Evolutionary conservation across 2,797 vertebrate species (phyloP).

Genomic region (Ciconia nigra): DNA sequence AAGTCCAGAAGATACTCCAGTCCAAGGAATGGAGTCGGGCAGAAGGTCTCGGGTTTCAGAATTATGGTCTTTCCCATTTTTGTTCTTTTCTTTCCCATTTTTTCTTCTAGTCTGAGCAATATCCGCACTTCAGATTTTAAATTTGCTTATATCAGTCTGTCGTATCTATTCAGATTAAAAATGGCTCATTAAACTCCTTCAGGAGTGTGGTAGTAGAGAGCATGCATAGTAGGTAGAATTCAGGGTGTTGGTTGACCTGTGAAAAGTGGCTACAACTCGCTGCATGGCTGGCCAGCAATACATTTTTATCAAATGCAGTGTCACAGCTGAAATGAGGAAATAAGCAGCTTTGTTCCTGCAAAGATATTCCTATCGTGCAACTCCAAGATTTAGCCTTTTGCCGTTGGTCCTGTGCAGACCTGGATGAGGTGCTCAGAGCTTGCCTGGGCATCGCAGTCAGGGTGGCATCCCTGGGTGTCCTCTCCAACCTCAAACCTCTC

Average conservation of each 20-base stretch:
- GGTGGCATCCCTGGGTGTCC: not conserved
- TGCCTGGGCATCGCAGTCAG: fast-evolving
- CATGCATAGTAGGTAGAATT: not conserved
- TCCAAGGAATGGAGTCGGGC: not conserved
- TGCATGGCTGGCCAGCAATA: too few species aligned
- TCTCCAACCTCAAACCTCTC: not conserved
- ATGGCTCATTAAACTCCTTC: not conserved
- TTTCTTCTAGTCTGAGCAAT: not conserved
- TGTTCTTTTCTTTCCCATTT: not conserved
- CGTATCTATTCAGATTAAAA: not conserved
- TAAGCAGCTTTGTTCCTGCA: not conserved
- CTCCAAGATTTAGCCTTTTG: not conserved
- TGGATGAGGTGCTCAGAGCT: not conserved
- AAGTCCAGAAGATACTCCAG: not conserved
- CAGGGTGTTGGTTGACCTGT: not conserved
- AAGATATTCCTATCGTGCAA: not conserved
- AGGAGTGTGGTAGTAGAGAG: too few species aligned
- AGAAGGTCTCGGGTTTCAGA: not conserved
- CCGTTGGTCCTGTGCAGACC: not conserved
- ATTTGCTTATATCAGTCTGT: not conserved
- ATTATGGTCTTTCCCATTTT: not conserved
- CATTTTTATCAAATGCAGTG: not conserved
- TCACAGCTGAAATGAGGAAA: not conserved
- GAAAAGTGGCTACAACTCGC: not conserved
- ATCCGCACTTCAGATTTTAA: not conserved